A percentile compares a stretch with the other conserved stretches of the same genome.
Evolutionary conservation across 2,113 vertebrate species (phyloP).

Genomic region (Periophthalmodon schlosseri): DNA sequence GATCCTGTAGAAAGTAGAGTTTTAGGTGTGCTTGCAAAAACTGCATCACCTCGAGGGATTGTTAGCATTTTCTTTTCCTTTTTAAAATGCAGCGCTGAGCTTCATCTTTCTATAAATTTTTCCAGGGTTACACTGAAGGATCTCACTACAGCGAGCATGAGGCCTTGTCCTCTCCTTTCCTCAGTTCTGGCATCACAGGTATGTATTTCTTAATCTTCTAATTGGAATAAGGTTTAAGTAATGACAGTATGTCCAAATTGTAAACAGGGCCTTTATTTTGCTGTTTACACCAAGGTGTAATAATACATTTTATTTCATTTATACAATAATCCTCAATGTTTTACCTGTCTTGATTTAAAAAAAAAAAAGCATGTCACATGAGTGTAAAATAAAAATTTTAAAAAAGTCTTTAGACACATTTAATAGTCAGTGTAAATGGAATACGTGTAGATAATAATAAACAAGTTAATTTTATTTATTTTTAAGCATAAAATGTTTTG

Average conservation of each 20-base stretch:
- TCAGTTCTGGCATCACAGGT: conserved; percentile 91
- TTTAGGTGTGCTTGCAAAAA: conserved; percentile 43
- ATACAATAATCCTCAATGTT: neutral
- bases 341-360: no score
- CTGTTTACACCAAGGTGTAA: conserved; percentile 9
- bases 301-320: neutral
- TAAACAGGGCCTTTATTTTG: neutral
- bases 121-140: conserved; percentile 86
- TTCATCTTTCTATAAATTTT: conserved; percentile 16
- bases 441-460: conserved; percentile 12
- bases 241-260: neutral
- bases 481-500: conserved; percentile 45
- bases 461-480: conserved; percentile 22
- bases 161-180: conserved; percentile 88
- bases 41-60: conserved; percentile 19
- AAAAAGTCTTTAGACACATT: neutral
- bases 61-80: conserved; percentile 17
- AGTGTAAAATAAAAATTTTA: no score
- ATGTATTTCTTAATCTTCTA: conserved; percentile 37
- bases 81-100: neutral
- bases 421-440: neutral
- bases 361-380: no score
- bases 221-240: neutral
- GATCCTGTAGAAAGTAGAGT: conserved; percentile 51
- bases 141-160: conserved; percentile 88